These are phyloP conservation scores for Myxocyprinus asiaticus DNA, from an alignment of 2,113 vertebrate genomes.

Conservation along the genomic window DNA sequence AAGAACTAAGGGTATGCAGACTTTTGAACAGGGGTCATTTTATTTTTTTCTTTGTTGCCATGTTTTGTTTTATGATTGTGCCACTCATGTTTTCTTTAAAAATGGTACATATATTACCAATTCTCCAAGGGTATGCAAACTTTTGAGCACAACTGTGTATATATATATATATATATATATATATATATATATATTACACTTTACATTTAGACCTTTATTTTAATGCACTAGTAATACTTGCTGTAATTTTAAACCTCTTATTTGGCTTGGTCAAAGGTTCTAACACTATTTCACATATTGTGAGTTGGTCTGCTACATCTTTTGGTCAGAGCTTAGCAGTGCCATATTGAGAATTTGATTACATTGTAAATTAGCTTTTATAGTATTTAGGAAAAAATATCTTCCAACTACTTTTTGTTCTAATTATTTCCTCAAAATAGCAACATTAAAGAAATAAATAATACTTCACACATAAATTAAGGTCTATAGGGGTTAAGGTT, in stretches of 20 bases:
- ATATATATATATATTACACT: too few species aligned
- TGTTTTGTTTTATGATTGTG: too few species aligned
- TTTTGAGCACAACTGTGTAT: too few species aligned
- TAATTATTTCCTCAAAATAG: constrained; percentile 15
- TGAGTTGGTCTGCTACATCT: neutral
- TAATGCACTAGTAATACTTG: neutral
- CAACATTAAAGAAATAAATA: neutral
- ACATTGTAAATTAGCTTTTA: neutral
- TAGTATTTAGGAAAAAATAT: too few species aligned
- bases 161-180: too few species aligned
- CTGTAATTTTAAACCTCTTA: neutral
- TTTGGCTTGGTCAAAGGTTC: neutral
- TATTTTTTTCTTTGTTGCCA: too few species aligned
- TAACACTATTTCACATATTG: neutral
- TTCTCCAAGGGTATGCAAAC: too few species aligned
- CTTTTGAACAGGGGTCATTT: too few species aligned
- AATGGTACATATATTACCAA: too few species aligned
- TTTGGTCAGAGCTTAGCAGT: neutral
- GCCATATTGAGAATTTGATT: constrained; percentile 11
- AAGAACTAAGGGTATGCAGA: too few species aligned
- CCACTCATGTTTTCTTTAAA: too few species aligned
- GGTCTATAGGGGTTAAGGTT: neutral
- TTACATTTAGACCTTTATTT: neutral
- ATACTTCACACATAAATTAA: constrained; percentile 8
- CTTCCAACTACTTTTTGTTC: constrained; percentile 8